Percentiles rank a stretch among this genome's conserved stretches.
Evolutionary conservation across 2,888 invertebrate species (phyloP).

Genomic region (Drosophila paramelanica): DNA sequence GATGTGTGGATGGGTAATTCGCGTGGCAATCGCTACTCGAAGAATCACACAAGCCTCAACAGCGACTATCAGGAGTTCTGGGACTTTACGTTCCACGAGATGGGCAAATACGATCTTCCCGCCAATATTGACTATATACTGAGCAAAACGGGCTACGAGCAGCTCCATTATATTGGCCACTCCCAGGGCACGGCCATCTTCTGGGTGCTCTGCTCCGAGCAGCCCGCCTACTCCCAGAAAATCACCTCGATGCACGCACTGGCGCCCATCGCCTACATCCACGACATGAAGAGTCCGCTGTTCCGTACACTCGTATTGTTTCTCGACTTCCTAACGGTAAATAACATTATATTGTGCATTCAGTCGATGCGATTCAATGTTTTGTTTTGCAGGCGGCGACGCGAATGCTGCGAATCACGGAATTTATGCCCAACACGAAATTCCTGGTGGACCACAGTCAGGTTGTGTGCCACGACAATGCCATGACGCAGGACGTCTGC

Average conservation of each 20-base stretch:
- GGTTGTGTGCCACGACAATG: slow-evolving; percentile 86
- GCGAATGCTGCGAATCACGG: slow-evolving; percentile 83
- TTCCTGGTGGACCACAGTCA: slow-evolving; percentile 84
- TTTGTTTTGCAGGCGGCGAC: slow-evolving; percentile 79
- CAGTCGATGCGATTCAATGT: slow-evolving; percentile 13
- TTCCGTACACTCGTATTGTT: slow-evolving; percentile 83
- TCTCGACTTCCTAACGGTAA: slow-evolving; percentile 83
- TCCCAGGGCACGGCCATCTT: slow-evolving; percentile 88
- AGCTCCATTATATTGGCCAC: slow-evolving; percentile 92
- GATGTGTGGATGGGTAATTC: slow-evolving; percentile 85
- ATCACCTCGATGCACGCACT: slow-evolving; percentile 86
- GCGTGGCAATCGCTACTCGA: slow-evolving; percentile 85
- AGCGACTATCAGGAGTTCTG: slow-evolving; percentile 86
- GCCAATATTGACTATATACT: slow-evolving; percentile 92
- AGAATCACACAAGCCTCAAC: slow-evolving; percentile 83
- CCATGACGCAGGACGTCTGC: slow-evolving; percentile 86
- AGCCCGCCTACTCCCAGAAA: slow-evolving; percentile 86
- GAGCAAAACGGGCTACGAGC: slow-evolving; percentile 86
- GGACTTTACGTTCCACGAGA: slow-evolving; percentile 90
- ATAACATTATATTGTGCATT: slow-evolving; percentile 26
- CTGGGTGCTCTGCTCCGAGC: slow-evolving; percentile 86
- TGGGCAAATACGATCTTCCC: slow-evolving; percentile 91
- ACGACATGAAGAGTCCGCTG: slow-evolving; percentile 85
- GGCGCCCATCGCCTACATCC: slow-evolving; percentile 87
- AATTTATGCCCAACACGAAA: slow-evolving; percentile 84